Percentiles rank a stretch among this genome's conserved stretches.
These are phyloP conservation scores for Caenorhabditis wallacei DNA, from an alignment of 2,888 invertebrate species.

Conservation along the genomic window DNA sequence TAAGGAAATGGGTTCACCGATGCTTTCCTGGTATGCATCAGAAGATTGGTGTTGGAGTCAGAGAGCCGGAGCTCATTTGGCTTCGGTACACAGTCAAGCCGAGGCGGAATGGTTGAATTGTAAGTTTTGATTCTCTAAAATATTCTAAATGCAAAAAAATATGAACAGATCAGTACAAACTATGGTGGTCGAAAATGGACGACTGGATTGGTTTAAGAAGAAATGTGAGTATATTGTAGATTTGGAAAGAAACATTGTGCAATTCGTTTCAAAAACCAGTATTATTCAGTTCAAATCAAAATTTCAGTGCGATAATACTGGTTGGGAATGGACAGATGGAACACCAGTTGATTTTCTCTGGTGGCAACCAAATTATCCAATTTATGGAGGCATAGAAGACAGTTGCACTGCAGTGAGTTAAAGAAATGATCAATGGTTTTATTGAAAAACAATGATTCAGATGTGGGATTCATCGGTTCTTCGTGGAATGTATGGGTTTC, in stretches of 20 bases:
- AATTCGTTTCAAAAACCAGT: no score
- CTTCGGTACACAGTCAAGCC: slow-evolving; percentile 36
- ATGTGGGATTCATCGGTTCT: slow-evolving; percentile 33
- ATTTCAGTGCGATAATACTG: slow-evolving; percentile 48
- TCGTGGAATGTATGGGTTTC: slow-evolving; percentile 10
- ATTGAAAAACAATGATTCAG: background rate
- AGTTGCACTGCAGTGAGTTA: slow-evolving; percentile 42
- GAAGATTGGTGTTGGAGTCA: slow-evolving; percentile 47
- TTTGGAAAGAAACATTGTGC: no score
- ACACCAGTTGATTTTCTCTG: slow-evolving; percentile 40
- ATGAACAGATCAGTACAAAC: slow-evolving; percentile 37
- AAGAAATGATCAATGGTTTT: background rate
- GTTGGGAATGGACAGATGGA: slow-evolving; percentile 44
- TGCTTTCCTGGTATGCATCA: slow-evolving; percentile 28
- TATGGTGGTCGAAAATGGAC: slow-evolving; percentile 34
- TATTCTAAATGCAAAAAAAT: background rate
- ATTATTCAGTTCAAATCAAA: no score
- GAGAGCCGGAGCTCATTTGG: slow-evolving; percentile 42
- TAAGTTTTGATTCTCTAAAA: background rate
- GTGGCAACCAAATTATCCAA: slow-evolving; percentile 47
- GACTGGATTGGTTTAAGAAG: slow-evolving; percentile 49
- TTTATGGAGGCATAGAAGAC: slow-evolving; percentile 17
- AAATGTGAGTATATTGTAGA: slow-evolving; percentile 6
- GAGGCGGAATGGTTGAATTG: slow-evolving; percentile 43
- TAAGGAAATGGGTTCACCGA: slow-evolving; percentile 17